Evolutionary conservation across 37 sponge, comb jelly and placozoan genomes (phyloP), one percentile per base, ranked within the genome.

Genomic region (Spongia lamella): DNA sequence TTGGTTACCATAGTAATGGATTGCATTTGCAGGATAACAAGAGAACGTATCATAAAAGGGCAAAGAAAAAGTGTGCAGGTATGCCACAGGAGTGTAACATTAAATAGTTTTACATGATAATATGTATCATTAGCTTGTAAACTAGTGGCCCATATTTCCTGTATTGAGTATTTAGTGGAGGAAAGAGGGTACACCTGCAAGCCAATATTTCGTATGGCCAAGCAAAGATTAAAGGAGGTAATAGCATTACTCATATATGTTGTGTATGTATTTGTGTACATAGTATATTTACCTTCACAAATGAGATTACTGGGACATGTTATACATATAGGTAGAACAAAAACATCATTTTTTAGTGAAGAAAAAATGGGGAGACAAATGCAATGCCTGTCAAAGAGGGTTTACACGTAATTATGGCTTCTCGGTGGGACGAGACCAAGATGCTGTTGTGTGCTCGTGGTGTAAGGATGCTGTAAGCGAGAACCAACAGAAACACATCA

Each of bases 391-490:
- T 43, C 5, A 43, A 5, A 43, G 9, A 43, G 5, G 7, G 9
- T 43, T 43, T 9, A 13, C 47, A 13, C 47, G 47, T 9, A 9
- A 9, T 43, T 43, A 43, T 43, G 47, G 47, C 47, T 43, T 43
- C 47, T 43, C 47, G 9, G 47, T 9, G 9, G 47, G 7, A 43
- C 43, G 79, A 70, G 86, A 82, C 24, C 43, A 86, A 29, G 83
- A 72, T 21, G 86, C 79, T 0, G 14, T 57, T 25, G 80, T 85
- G 59, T 93, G 93, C 59, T 84, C 83, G 2, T 93, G 89, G 89
- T 93, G 93, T 78, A 79, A 79, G 2, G 79, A 86, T 55, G 73
- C 86, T 3, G 73, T 72, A 36, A 72, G 73, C 56, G 62, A 24
- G 33, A 25, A n/a, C n/a, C n/a, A n/a, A n/a, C n/a, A n/a, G n/a